Evolutionary conservation across 2,888 invertebrate genomes (phyloP).

Genomic region (Erebia ligea): DNA sequence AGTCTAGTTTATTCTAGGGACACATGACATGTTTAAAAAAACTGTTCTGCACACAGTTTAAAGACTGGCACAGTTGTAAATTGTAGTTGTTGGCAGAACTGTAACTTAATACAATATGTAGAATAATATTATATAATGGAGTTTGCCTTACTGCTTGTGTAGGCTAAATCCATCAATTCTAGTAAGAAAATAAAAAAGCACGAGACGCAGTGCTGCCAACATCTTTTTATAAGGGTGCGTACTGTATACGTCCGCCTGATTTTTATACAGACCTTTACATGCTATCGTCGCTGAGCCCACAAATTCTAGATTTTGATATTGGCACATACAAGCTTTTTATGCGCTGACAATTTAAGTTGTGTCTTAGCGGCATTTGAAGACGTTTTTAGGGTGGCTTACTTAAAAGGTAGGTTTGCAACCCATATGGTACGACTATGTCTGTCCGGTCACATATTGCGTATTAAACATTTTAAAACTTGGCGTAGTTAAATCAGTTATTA

Average conservation of each 20-base stretch:
- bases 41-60: constrained; percentile 5
- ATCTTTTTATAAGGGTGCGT: constrained; percentile 52
- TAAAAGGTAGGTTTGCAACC: no score
- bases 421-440: neutral
- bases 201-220: constrained; percentile 29
- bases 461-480: neutral
- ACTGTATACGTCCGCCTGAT: constrained; percentile 51
- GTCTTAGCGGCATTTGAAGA: neutral
- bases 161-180: no score
- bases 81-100: constrained; percentile 6
- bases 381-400: no score
- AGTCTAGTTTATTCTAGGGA: neutral
- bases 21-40: neutral
- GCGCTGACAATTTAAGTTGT: neutral
- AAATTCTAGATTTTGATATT: constrained; percentile 5
- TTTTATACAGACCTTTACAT: constrained; percentile 53
- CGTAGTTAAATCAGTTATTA: neutral
- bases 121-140: no score
- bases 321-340: neutral
- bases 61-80: constrained; percentile 16
- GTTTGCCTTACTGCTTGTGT: no score
- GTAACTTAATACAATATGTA: neutral
- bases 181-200: no score
- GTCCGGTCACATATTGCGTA: neutral
- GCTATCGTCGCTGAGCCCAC: neutral